Percentiles rank a stretch among this genome's conserved stretches.
Conservation (phyloP, 2,113 vertebrate species). For the Scopus umbretta region DNA sequence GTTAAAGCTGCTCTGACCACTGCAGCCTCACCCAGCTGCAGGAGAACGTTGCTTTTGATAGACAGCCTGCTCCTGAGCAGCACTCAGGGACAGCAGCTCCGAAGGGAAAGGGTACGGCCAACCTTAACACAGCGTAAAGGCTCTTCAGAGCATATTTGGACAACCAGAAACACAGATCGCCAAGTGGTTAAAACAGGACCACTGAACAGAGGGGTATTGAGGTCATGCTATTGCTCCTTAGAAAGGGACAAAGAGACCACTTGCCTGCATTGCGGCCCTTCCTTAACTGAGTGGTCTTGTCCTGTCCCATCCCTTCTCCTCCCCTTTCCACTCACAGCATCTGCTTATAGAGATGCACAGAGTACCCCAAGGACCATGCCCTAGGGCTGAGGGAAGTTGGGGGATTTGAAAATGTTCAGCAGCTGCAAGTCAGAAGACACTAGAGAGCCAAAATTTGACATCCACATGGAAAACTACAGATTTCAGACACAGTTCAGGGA, state of each 20-base stretch:
- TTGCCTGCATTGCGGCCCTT: rapidly evolving
- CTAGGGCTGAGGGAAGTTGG: background rate
- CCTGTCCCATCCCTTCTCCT: background rate
- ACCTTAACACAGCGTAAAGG: background rate
- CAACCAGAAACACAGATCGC: background rate
- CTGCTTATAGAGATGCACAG: background rate
- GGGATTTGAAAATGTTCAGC: background rate
- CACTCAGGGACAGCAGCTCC: background rate
- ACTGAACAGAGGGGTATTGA: background rate
- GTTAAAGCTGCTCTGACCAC: background rate
- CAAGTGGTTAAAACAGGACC: background rate
- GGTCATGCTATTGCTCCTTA: background rate
- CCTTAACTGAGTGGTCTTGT: background rate
- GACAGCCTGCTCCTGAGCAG: rapidly evolving
- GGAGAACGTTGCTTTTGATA: background rate
- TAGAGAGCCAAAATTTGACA: background rate
- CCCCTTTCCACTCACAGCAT: background rate
- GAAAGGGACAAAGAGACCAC: background rate
- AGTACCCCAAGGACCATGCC: background rate
- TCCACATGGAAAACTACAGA: background rate
- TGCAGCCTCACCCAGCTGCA: background rate
- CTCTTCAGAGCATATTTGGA: background rate
- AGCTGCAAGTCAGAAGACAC: background rate
- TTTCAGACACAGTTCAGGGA: background rate
- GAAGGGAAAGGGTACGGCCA: background rate